These are phyloP conservation scores for Orussus abietinus DNA, from an alignment of 1,140 invertebrate species.

Conservation along the genomic window DNA sequence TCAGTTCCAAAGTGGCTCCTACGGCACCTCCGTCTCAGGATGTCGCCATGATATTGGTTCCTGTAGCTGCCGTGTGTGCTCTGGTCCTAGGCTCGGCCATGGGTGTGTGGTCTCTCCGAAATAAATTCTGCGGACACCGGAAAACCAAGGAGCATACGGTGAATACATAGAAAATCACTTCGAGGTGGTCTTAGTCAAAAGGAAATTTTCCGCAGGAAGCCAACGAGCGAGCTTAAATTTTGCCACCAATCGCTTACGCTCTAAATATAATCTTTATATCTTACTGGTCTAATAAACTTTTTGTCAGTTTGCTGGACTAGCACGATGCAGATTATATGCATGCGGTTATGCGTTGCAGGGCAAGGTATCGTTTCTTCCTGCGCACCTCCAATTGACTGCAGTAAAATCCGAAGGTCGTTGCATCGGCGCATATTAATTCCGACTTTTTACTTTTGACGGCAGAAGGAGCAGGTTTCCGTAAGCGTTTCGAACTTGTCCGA, in stretches of 20 bases:
- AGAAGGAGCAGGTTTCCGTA: constrained; percentile 55
- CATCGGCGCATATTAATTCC: no score
- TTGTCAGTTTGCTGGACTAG: no score
- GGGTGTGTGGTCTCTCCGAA: constrained; percentile 56
- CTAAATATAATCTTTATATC: no score
- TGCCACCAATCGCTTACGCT: no score
- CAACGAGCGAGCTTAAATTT: no score
- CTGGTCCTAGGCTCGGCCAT: constrained; percentile 57
- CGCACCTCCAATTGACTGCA: no score
- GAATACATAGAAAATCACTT: constrained; percentile 25
- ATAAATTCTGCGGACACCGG: constrained; percentile 55
- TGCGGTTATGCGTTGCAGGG: no score
- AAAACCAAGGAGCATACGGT: constrained; percentile 62
- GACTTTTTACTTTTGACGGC: no score
- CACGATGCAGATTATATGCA: no score
- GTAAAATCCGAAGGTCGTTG: no score
- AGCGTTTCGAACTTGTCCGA: constrained; percentile 53
- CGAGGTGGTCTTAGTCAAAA: background rate
- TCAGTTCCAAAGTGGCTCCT: constrained; percentile 34
- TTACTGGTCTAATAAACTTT: no score
- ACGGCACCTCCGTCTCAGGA: constrained; percentile 39
- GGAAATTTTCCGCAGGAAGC: background rate
- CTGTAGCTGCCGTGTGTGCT: constrained; percentile 56
- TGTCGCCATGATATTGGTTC: constrained; percentile 57
- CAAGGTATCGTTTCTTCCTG: no score